These are phyloP conservation scores for Dynastes maya DNA, from an alignment of 2,888 invertebrate genomes.

Conservation along the genomic window DNA sequence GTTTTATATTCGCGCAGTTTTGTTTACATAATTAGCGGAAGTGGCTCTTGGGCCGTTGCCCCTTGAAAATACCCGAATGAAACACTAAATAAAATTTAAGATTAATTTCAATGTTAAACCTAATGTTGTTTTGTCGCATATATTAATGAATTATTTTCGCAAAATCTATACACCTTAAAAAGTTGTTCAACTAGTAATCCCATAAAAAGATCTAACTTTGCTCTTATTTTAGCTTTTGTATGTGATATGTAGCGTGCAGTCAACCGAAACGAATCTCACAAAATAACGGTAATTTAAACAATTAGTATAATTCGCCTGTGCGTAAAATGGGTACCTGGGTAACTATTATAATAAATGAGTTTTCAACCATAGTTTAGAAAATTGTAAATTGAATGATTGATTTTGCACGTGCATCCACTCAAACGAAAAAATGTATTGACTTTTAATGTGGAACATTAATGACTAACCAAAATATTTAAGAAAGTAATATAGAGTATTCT, in stretches of 20 bases:
- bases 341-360: slow-evolving; percentile 6
- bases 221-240: neutral
- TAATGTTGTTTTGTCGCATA: neutral
- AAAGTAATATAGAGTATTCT: too few species aligned
- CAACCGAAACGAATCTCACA: slow-evolving; percentile 26
- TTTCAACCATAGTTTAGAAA: too few species aligned
- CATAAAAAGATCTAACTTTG: neutral
- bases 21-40: slow-evolving; percentile 39
- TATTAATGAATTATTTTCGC: neutral
- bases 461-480: too few species aligned
- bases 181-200: neutral
- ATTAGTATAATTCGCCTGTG: slow-evolving; percentile 30
- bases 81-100: slow-evolving; percentile 21
- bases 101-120: neutral
- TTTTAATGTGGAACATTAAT: too few species aligned
- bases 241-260: slow-evolving; percentile 18
- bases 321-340: neutral
- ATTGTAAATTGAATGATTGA: too few species aligned
- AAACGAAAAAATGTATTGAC: too few species aligned
- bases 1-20: slow-evolving; percentile 29
- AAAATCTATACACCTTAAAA: neutral
- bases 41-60: slow-evolving; percentile 30
- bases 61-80: slow-evolving; percentile 27
- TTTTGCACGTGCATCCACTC: too few species aligned
- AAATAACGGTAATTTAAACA: slow-evolving; percentile 38